A percentile compares a stretch with the other conserved stretches of the same genome.
Conservation (phyloP, 2,797 vertebrate genomes). For the Corythornis leucogaster region DNA sequence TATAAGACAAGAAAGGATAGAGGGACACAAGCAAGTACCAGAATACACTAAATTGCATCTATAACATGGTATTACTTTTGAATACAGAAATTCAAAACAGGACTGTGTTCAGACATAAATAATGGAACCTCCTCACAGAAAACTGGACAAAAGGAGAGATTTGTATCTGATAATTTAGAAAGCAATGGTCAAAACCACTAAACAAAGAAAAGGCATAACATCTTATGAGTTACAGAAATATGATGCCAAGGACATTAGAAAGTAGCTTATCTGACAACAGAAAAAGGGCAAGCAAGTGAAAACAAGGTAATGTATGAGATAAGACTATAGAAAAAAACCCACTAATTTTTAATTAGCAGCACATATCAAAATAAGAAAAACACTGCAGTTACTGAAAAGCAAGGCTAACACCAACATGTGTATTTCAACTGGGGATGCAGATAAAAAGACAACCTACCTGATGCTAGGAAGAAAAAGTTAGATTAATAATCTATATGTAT, state of each 20-base stretch:
- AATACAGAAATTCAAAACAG: not conserved
- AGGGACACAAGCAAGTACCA: not conserved
- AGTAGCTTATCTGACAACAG: not conserved
- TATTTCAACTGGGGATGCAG: not conserved
- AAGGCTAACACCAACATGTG: not conserved
- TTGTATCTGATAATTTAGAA: not conserved
- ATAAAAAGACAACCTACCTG: not conserved
- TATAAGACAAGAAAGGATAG: not conserved
- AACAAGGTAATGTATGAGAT: not conserved
- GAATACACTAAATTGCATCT: not conserved
- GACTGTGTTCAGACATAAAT: not conserved
- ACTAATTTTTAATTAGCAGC: not conserved
- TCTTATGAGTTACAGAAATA: not conserved
- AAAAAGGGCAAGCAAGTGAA: not conserved
- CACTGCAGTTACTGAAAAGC: not conserved
- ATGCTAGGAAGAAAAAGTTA: not conserved
- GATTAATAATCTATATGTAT: not conserved
- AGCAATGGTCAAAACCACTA: not conserved
- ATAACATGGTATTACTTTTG: not conserved
- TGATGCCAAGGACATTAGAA: not conserved
- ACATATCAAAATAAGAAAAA: not conserved
- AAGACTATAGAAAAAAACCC: not conserved
- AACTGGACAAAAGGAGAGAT: not conserved
- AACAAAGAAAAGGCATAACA: not conserved
- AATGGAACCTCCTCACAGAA: not conserved